Evolutionary conservation across 2,797 vertebrate species (phyloP).

Genomic region (Craterocephalus amniculus): DNA sequence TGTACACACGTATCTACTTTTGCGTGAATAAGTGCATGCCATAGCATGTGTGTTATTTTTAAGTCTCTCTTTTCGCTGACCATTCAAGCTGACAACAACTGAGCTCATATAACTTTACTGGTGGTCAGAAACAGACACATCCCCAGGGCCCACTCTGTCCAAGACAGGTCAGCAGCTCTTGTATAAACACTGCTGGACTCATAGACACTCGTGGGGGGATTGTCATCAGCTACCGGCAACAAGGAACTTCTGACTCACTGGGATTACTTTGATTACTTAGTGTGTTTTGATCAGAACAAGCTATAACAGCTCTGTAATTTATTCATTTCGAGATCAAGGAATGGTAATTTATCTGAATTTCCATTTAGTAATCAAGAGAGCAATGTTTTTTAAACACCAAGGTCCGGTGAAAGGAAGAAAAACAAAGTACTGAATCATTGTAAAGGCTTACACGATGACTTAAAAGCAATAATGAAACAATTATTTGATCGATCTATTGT

Average conservation of each 20-base stretch:
- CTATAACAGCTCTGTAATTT: conserved; percentile 4
- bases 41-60: conserved; percentile 60
- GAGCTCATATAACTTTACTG: conserved; percentile 65
- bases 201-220: conserved; percentile 19
- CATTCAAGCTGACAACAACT: conserved; percentile 63
- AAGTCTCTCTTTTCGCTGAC: conserved; percentile 66
- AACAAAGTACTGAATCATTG: not conserved
- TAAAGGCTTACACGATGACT: not conserved
- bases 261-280: not conserved
- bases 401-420: not conserved
- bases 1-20: not conserved
- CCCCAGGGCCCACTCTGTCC: conserved; percentile 47
- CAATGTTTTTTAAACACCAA: no score
- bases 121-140: conserved; percentile 61
- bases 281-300: conserved; percentile 10
- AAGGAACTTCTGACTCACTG: conserved; percentile 24
- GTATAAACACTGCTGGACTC: conserved; percentile 41
- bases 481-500: not conserved
- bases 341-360: not conserved
- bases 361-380: no score
- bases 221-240: conserved; percentile 26
- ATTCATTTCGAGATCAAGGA: not conserved
- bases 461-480: not conserved
- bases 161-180: conserved; percentile 49
- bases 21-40: not conserved